phyloP scores from a whole-genome alignment of 2,888 invertebrate genomes.

The Lycophotia porphyrea region DNA sequence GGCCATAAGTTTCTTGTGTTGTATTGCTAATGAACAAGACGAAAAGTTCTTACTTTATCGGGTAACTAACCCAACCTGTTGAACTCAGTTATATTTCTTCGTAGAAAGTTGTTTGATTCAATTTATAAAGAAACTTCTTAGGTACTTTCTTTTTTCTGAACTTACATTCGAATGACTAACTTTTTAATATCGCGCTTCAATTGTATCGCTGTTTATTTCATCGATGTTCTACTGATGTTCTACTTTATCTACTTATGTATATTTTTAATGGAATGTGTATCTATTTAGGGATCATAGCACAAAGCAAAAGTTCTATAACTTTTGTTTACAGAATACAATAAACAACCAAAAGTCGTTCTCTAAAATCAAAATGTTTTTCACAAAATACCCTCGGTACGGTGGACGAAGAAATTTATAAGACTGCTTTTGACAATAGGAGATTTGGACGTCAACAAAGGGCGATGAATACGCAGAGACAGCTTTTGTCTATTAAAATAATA shows the following conservation, averaged over 20 bases:
- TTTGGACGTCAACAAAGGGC: slow-evolving; percentile 61
- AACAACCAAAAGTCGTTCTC: slow-evolving; percentile 34
- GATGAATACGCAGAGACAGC: slow-evolving; percentile 35
- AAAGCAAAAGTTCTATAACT: slow-evolving; percentile 18
- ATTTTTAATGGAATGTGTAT: slow-evolving; percentile 20
- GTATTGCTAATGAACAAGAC: slow-evolving; percentile 53
- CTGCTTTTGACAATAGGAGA: slow-evolving; percentile 57
- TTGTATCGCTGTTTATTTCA: slow-evolving; percentile 30
- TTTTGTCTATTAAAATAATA: slow-evolving; percentile 58
- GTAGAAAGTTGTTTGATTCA: slow-evolving; percentile 59
- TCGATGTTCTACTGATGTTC: slow-evolving; percentile 26
- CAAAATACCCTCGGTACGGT: slow-evolving; percentile 11
- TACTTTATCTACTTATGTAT: slow-evolving; percentile 12
- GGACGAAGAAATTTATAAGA: slow-evolving; percentile 52
- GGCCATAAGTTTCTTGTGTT: too few relatives aligned
- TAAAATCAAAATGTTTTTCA: slow-evolving; percentile 41
- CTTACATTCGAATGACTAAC: slow-evolving; percentile 59
- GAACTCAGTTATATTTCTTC: slow-evolving; percentile 69
- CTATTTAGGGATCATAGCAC: background rate
- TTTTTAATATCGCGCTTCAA: slow-evolving; percentile 48
- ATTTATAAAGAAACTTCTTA: slow-evolving; percentile 66
- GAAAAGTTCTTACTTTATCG: slow-evolving; percentile 70
- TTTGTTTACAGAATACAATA: slow-evolving; percentile 27
- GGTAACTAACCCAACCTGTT: slow-evolving; percentile 76
- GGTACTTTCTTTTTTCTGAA: slow-evolving; percentile 47